Evolutionary conservation across 2,113 vertebrate genomes (phyloP).

Genomic region (Rana temporaria): DNA sequence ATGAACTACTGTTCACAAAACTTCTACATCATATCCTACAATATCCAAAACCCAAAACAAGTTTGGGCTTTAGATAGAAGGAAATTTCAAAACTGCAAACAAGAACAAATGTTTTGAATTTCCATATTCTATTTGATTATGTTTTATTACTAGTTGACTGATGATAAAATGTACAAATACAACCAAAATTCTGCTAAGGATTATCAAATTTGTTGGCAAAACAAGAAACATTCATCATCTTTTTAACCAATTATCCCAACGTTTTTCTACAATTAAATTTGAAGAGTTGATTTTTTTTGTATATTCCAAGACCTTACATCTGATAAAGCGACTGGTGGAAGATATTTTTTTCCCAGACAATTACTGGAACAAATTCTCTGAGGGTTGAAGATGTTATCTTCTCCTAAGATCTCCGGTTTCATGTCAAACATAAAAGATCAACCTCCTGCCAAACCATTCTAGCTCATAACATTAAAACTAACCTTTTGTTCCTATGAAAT

Average conservation of each 20-base stretch:
- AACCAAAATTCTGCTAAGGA: too few relatives aligned
- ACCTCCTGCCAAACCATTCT: slow-evolving; percentile 63
- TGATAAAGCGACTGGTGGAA: slow-evolving; percentile 32
- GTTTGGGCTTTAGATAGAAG: too few relatives aligned
- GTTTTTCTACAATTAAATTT: slow-evolving; percentile 32
- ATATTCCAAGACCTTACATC: slow-evolving; percentile 27
- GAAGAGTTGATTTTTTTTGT: slow-evolving; percentile 17
- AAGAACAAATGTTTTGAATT: too few relatives aligned
- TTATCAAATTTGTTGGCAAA: slow-evolving; percentile 26
- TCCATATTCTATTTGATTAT: too few relatives aligned
- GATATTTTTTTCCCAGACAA: slow-evolving; percentile 27
- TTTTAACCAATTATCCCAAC: slow-evolving; percentile 33
- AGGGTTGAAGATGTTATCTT: slow-evolving; percentile 64
- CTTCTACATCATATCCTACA: too few relatives aligned
- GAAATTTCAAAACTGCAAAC: too few relatives aligned
- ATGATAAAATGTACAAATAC: neutral
- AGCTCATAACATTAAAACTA: slow-evolving; percentile 63
- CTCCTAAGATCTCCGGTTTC: slow-evolving; percentile 64
- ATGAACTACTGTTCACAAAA: too few relatives aligned
- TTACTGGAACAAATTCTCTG: slow-evolving; percentile 61
- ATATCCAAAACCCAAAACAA: too few relatives aligned
- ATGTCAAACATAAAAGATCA: slow-evolving; percentile 64
- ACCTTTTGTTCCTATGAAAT: slow-evolving; percentile 60
- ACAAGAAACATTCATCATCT: slow-evolving; percentile 20
- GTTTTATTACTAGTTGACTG: neutral